Base-by-base conservation (phyloP, 2,113 vertebrate species). In the Tamias sibiricus region DNA sequence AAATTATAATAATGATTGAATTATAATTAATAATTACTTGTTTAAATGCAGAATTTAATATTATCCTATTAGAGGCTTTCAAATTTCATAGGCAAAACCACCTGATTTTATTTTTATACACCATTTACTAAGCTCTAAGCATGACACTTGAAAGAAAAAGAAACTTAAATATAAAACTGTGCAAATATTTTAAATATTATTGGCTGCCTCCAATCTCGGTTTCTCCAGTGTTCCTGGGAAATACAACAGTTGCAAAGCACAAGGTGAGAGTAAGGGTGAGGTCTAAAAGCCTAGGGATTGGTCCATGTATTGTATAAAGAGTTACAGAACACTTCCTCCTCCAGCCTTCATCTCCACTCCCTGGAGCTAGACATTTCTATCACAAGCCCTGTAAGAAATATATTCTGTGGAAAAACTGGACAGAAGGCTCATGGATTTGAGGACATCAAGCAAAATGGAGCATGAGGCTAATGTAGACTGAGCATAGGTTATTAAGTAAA, bases 11-110 rank as follows among this genome's bases (percentile, higher is more conserved):
- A 62, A 75, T 90, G 30, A 87, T 90, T 68, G 87, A 94, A 62
- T 92, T 83, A 69, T 75, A 87, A 87, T 90, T 83, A 95, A 76
- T 87, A 91, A 82, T 93, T 13, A 59, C 49, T 57, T 95, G 82
- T 54, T 35, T 24, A 96, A 95, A 19, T 54, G 8, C 91, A 19
- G 22, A 80, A n/a, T 54, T 57, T 93, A 79, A 75, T 92, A 87
- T 76, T 95, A 82, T 68, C 64, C 35, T 93, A 68, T 80, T 82
- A 69, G 12, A 84, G 30, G 40, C 40, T 91, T 96, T 96, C 76
- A 76, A 71, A 91, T 81, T 80, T 37, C 91, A 72, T 91, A 91
- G 35, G 49, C 30, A 75, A 90, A 81, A 57, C 47, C n/a, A 32
- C 57, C 37, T 93, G 57, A 80, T 85, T 77, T 91, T 89, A 72